phyloP scores from a whole-genome alignment of 2,797 vertebrate genomes.

The Coranthus polyacanthus region DNA sequence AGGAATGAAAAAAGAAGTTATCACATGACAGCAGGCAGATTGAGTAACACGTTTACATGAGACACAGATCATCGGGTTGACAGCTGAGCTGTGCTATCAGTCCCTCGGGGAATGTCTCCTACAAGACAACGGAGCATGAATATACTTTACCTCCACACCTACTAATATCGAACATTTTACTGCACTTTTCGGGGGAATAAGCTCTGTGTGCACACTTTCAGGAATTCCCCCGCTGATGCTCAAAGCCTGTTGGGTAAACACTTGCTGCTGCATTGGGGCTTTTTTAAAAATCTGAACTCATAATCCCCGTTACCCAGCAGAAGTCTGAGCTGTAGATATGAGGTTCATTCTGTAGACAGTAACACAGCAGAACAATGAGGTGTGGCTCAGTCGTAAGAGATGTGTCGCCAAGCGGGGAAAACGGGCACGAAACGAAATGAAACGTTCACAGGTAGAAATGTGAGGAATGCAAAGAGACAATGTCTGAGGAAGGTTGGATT shows the following conservation, averaged over 20 bases:
- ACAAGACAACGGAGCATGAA: neutral
- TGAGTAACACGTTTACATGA: constrained; percentile 35
- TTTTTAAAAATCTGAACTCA: too few species aligned
- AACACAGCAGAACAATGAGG: constrained; percentile 24
- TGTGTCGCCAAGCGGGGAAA: constrained; percentile 16
- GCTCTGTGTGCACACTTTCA: too few species aligned
- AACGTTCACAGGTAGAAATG: constrained; percentile 9
- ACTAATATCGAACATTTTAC: too few species aligned
- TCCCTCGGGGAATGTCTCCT: constrained; percentile 8
- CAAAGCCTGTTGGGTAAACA: too few species aligned
- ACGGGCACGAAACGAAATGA: constrained; percentile 17
- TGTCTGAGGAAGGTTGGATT: constrained; percentile 7
- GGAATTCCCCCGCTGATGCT: too few species aligned
- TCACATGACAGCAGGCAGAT: constrained; percentile 23
- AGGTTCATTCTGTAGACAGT: constrained; percentile 27
- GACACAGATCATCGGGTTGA: constrained; percentile 17
- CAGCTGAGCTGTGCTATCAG: constrained; percentile 13
- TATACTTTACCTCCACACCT: too few species aligned
- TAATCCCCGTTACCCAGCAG: too few species aligned
- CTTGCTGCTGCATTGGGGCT: too few species aligned
- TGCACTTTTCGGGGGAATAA: too few species aligned
- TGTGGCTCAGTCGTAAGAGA: too few species aligned
- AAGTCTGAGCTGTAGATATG: constrained; percentile 17
- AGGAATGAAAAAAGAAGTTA: constrained; percentile 17
- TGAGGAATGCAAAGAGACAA: constrained; percentile 31